Percentiles rank a stretch among this genome's conserved stretches.
Conservation (phyloP, 2,113 vertebrate species). For the Buteo buteo region DNA sequence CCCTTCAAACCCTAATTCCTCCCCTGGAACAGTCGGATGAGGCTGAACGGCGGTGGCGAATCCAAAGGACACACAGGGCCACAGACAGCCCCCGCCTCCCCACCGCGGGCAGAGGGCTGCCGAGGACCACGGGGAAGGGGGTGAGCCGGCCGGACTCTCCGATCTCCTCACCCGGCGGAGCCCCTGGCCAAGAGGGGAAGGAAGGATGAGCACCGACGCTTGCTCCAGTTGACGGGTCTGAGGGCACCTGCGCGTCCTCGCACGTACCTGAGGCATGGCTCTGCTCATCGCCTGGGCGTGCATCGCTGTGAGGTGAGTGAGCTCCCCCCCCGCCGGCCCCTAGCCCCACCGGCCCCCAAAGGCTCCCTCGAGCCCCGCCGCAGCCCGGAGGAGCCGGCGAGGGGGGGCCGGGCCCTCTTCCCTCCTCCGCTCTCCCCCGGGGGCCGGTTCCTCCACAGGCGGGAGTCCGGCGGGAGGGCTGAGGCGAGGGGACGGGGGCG, state of each 20-base stretch:
- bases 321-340: too few species aligned
- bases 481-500: background rate
- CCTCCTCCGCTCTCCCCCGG: background rate
- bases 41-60: slow-evolving; percentile 68
- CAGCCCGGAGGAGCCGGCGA: background rate
- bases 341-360: too few species aligned
- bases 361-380: background rate
- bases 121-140: background rate
- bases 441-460: background rate
- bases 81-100: background rate
- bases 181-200: background rate
- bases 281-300: slow-evolving; percentile 78
- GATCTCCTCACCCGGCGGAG: slow-evolving; percentile 18
- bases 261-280: slow-evolving; percentile 77
- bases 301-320: slow-evolving; percentile 80
- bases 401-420: background rate
- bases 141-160: background rate
- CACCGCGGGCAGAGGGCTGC: background rate
- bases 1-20: slow-evolving; percentile 80
- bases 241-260: slow-evolving; percentile 47
- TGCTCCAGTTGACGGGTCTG: slow-evolving; percentile 72
- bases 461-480: background rate
- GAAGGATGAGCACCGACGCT: slow-evolving; percentile 62
- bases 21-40: slow-evolving; percentile 68
- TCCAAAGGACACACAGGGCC: slow-evolving; percentile 42